Evolutionary conservation across 2,797 vertebrate genomes (phyloP).

Genomic region (Poecilia picta): DNA sequence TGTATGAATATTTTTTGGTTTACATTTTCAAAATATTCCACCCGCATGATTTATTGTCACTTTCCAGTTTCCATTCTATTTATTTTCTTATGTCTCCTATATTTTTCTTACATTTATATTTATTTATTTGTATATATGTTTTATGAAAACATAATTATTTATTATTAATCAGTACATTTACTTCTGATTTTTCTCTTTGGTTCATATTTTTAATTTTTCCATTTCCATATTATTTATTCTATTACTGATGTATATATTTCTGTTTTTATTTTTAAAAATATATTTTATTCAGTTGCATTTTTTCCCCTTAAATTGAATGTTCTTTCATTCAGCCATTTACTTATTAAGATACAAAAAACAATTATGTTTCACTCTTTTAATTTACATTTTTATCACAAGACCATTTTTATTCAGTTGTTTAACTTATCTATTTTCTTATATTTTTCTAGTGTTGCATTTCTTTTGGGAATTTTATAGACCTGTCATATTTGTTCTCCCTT

Average conservation of each 20-base stretch:
- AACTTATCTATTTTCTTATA: not conserved
- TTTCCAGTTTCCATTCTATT: not conserved
- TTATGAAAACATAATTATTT: not conserved
- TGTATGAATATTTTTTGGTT: not conserved
- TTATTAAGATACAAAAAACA: not conserved
- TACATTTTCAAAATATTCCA: not conserved
- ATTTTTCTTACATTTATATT: not conserved
- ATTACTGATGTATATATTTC: not conserved
- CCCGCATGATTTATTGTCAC: not conserved
- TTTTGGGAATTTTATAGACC: not conserved
- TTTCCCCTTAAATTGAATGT: not conserved
- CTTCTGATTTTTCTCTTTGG: not conserved
- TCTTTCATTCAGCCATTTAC: not conserved
- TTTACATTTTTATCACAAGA: not conserved
- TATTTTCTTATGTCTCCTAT: not conserved
- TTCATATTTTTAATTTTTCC: not conserved
- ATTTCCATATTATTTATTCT: not conserved
- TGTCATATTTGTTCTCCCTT: not conserved
- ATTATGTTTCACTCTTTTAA: not conserved
- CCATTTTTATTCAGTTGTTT: not conserved
- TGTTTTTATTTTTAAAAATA: not conserved
- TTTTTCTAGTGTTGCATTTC: not conserved
- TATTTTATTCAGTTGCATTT: too few relatives aligned
- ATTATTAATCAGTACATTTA: not conserved
- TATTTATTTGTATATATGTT: not conserved